Evolutionary conservation across 2,113 vertebrate species (phyloP).

Genomic region (Nibea coibor): DNA sequence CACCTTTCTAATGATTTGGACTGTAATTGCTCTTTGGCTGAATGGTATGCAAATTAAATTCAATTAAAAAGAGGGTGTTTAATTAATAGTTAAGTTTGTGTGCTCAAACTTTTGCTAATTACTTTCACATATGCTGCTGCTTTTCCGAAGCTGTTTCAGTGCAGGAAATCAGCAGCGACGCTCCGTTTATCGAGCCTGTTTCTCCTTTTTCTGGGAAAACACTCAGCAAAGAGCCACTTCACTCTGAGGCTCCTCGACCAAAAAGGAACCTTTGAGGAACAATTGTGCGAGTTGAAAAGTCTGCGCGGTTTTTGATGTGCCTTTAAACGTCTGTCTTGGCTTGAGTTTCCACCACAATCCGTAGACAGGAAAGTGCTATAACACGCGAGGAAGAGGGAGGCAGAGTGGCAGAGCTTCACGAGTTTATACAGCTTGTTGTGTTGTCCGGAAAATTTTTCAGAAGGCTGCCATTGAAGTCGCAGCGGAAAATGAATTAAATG

Average conservation of each 20-base stretch:
- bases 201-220: neutral
- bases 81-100: slow-evolving; percentile 91
- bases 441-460: slow-evolving; percentile 47
- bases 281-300: slow-evolving; percentile 28
- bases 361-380: neutral
- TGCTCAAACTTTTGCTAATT: slow-evolving; percentile 89
- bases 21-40: slow-evolving; percentile 49
- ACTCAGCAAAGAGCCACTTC: neutral
- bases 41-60: slow-evolving; percentile 90
- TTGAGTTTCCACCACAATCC: slow-evolving; percentile 27
- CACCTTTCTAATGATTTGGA: slow-evolving; percentile 61
- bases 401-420: slow-evolving; percentile 12
- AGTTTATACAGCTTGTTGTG: slow-evolving; percentile 35
- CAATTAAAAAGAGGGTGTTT: slow-evolving; percentile 85
- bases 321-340: neutral
- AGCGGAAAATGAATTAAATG: slow-evolving; percentile 60
- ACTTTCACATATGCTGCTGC: slow-evolving; percentile 90
- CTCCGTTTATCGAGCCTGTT: slow-evolving; percentile 74
- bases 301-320: slow-evolving; percentile 9
- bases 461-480: slow-evolving; percentile 40
- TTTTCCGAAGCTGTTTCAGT: slow-evolving; percentile 77
- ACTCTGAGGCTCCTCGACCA: neutral
- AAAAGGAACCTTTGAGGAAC: slow-evolving; percentile 36
- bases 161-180: slow-evolving; percentile 81
- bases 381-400: neutral